Conservation (phyloP, 2,888 invertebrate species). For the Sympetrum striolatum region DNA sequence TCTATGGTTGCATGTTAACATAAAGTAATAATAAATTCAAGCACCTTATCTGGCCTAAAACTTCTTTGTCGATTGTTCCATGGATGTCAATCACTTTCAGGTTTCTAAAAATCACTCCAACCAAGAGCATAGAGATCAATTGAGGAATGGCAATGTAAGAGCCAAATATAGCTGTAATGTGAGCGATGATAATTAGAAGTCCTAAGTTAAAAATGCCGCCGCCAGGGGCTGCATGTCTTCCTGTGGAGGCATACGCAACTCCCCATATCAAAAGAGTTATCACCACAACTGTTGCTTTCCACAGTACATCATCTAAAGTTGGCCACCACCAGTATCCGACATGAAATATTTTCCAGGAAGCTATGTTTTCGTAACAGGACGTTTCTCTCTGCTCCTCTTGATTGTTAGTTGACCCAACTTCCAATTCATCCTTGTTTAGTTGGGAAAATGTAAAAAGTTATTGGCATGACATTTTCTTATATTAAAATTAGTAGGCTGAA, state of each 20-base stretch:
- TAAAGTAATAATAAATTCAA: too few species aligned
- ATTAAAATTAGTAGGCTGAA: too few species aligned
- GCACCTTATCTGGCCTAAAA: neutral
- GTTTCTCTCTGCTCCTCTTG: too few species aligned
- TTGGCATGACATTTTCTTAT: too few species aligned
- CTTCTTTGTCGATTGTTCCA: neutral
- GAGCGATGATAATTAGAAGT: conserved; percentile 43
- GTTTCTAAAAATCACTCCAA: neutral
- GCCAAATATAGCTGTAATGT: neutral
- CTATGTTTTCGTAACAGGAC: too few species aligned
- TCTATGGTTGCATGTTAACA: too few species aligned
- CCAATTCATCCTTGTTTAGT: too few species aligned
- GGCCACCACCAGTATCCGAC: conserved; percentile 3
- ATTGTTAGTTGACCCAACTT: too few species aligned
- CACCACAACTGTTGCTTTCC: neutral
- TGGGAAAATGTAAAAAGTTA: too few species aligned
- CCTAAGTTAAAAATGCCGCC: conserved; percentile 47
- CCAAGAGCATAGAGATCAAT: neutral
- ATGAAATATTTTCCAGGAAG: too few species aligned
- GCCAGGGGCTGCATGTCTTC: conserved; percentile 42
- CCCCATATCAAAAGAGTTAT: conserved; percentile 48
- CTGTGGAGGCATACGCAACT: conserved; percentile 9
- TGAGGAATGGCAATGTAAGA: neutral
- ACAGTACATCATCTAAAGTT: neutral
- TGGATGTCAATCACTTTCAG: neutral